Evolutionary conservation across 2,113 vertebrate species (phyloP), one percentile per base, ranked within the genome.

Genomic region (Dasypus novemcinctus): DNA sequence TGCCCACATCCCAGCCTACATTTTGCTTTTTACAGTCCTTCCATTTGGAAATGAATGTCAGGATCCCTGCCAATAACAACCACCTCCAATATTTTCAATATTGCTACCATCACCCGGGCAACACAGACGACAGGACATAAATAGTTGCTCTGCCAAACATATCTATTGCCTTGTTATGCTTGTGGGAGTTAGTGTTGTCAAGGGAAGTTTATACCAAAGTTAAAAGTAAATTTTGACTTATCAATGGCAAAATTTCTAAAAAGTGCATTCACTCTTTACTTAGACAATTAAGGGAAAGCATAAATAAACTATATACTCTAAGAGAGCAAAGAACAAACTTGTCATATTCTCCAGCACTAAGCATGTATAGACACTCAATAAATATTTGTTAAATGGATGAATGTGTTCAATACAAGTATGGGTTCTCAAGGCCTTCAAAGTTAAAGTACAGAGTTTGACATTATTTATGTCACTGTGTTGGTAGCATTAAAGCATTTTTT

Each of bases 61-160:
- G 95, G 59, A 96, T 90, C 72, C 71, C 81, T 84, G 96, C 97
- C 96, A 96, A 91, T 94, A 95, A 93, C 96, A 97, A 52, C 97
- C 96, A 97, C 97, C 97, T 96, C 97, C 96, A 74, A 11, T 96
- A 91, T 97, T 97, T 97, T 96, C 96, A 87, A 43, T 95, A 96
- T 87, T 96, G 88, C 94, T 96, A 17, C 89, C 95, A 90, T 98
- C 91, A 95, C 97, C 97, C 94, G 96, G 96, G 96, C 94, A 98
- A 98, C 97, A 94, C 83, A 95, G 97, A 95, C 90, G 97, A 95
- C 84, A 92, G 93, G 97, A 97, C 97, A 97, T 97, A 97, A 98
- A 97, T 97, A 97, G 96, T 94, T 90, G 66, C 59, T 90, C 83
- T 96, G 93, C 96, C 97, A 97, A 97, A 95, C 80, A 13, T 86